Base-by-base conservation (phyloP, 1,140 invertebrate species). In the Thaumetopoea pityocampa region DNA sequence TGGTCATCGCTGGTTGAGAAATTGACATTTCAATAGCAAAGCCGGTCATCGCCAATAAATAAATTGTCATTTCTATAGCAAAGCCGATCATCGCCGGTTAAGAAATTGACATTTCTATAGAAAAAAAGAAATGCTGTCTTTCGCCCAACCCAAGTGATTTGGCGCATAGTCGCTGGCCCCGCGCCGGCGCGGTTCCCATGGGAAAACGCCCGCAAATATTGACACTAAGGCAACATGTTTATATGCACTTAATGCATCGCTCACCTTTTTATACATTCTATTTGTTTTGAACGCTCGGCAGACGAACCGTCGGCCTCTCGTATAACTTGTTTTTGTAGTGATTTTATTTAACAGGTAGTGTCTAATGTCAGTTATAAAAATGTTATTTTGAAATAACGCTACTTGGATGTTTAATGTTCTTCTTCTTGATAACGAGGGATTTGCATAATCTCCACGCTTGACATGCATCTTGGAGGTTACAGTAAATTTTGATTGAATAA, bases 221-320 rank as follows among this genome's bases (percentile, higher is more conserved):
- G 77, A 84, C 79, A 81, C 69, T 77, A 63, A 65, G 66, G 62
- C 64, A 72, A 81, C 77, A 81, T 80, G 80, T 84, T 84, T 81
- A 84, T 84, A 81, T 77, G 76, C 76, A 76, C 80, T 84, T 84
- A 84, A 84, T 81, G 80, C 77, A 77, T 69, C 73, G 76, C 72
- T 67, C 71, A 76, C 71, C 71, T 78, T 81, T 80, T 79, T 78
- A 74, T 64, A 76, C 76, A 67, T 76, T 81, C 71, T 83, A 81
- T 83, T 76, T 67, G 70, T 59, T 66, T 61, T 62, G 52, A 72
- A 67, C 60, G 60, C 69, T 52, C 58, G 62, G 67, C 77, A 80
- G 79, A 83, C 79, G 64, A 51, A 70, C 33, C 70, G 79, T 79
- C 79, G 76, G 74, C 67, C 60, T 67, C 65, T 60, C 63, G 60